A percentile compares a stretch with the other conserved stretches of the same genome.
phyloP scores from a whole-genome alignment of 2,888 invertebrate species.

The Lycaena phlaeas region DNA sequence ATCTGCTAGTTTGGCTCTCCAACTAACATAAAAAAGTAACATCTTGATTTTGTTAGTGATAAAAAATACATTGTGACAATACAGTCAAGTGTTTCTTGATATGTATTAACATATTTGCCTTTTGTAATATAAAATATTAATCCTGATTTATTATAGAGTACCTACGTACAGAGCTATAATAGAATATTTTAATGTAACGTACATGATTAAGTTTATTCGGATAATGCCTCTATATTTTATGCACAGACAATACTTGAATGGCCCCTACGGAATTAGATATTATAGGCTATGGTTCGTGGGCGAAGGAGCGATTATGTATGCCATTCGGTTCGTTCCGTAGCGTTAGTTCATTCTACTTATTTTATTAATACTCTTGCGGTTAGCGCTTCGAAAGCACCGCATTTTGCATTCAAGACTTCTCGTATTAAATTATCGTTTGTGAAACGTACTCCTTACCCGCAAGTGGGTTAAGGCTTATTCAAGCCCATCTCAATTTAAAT shows the following conservation, averaged over 20 bases:
- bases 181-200: constrained; percentile 2
- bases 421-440: constrained; percentile 8
- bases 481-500: constrained; percentile 2
- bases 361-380: constrained; percentile 28
- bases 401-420: constrained; percentile 8
- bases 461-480: constrained; percentile 4
- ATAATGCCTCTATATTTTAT: constrained; percentile 6
- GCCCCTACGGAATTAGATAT: constrained; percentile 40
- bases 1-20: too few relatives aligned
- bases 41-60: too few relatives aligned
- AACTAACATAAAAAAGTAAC: too few relatives aligned
- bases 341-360: constrained; percentile 21
- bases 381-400: constrained; percentile 17
- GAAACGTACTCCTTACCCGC: constrained; percentile 7
- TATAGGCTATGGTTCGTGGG: constrained; percentile 22
- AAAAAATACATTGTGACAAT: too few relatives aligned
- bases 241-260: constrained; percentile 3
- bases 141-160: background rate
- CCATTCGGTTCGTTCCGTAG: constrained; percentile 23
- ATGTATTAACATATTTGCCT: too few relatives aligned
- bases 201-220: background rate
- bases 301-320: constrained; percentile 28
- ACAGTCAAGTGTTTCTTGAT: too few relatives aligned
- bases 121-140: too few relatives aligned
- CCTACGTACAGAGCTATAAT: constrained; percentile 3